phyloP scores from a whole-genome alignment of 2,113 vertebrate genomes.

The Struthio camelus region DNA sequence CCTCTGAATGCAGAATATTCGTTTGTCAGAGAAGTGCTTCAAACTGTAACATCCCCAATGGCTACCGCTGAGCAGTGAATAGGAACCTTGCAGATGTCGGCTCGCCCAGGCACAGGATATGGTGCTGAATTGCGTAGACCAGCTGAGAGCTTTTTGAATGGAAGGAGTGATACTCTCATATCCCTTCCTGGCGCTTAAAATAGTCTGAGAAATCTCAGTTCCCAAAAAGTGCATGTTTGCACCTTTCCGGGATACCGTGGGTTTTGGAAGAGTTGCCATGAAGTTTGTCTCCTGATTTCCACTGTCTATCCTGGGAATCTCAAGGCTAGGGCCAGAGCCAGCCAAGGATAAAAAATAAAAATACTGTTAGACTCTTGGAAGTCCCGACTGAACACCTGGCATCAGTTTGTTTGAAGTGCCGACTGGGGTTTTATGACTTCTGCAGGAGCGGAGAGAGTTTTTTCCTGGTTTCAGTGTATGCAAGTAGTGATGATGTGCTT shows the following conservation, averaged over 20 bases:
- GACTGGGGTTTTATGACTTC: not conserved
- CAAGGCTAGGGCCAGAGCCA: not conserved
- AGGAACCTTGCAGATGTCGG: not conserved
- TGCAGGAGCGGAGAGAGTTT: not conserved
- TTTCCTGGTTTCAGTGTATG: not conserved
- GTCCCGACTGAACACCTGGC: not conserved
- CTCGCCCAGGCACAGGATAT: not conserved
- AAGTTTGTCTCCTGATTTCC: not conserved
- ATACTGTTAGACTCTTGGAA: not conserved
- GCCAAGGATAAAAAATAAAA: not conserved
- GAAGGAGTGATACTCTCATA: not conserved
- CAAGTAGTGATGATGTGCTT: not conserved
- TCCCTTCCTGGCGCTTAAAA: not conserved
- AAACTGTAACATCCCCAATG: not conserved
- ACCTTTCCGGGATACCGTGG: not conserved
- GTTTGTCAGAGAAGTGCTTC: not conserved
- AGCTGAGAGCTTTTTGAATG: not conserved
- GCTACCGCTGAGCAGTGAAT: not conserved
- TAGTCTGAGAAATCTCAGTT: not conserved
- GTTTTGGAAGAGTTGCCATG: not conserved
- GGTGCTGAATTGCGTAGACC: not conserved
- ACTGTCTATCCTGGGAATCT: fast-evolving
- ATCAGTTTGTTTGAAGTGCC: not conserved
- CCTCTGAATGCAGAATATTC: not conserved
- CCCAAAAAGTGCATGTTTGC: not conserved